Conservation (phyloP, 1,140 invertebrate species). For the Cotesia typhae region DNA sequence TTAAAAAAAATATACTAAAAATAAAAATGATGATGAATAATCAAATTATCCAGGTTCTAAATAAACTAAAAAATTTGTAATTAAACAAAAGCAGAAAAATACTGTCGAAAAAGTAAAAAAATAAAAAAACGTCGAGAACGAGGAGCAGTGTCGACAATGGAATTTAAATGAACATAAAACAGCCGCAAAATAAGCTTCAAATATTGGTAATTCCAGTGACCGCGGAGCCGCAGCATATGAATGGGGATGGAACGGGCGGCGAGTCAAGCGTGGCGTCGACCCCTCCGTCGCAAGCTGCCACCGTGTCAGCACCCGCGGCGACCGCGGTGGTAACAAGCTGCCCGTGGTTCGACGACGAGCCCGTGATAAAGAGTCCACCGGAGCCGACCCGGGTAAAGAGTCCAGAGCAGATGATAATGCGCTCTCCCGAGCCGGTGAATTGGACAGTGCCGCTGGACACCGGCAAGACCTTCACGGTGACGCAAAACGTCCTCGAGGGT, state of each 20-base stretch:
- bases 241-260: slow-evolving; percentile 55
- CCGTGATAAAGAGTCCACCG: slow-evolving; percentile 86
- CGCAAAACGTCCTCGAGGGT: slow-evolving; percentile 90
- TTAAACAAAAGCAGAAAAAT: too few species aligned
- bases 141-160: slow-evolving; percentile 23
- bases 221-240: slow-evolving; percentile 60
- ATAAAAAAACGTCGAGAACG: slow-evolving; percentile 40
- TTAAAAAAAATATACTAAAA: too few species aligned
- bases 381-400: slow-evolving; percentile 92
- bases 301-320: slow-evolving; percentile 43
- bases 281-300: slow-evolving; percentile 51
- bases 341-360: slow-evolving; percentile 71
- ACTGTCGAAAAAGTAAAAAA: slow-evolving; percentile 9
- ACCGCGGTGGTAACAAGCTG: slow-evolving; percentile 57
- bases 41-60: too few species aligned
- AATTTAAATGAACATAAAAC: slow-evolving; percentile 15
- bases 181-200: slow-evolving; percentile 44
- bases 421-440: slow-evolving; percentile 90
- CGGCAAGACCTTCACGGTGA: slow-evolving; percentile 90
- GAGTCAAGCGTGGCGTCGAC: slow-evolving; percentile 64
- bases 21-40: too few species aligned
- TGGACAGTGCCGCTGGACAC: slow-evolving; percentile 94
- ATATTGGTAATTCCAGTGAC: slow-evolving; percentile 58
- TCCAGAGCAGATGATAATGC: slow-evolving; percentile 90
- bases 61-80: too few species aligned